These are phyloP conservation scores for Drosophila tsacasi DNA, from an alignment of 1,140 invertebrate species.

Conservation along the genomic window DNA sequence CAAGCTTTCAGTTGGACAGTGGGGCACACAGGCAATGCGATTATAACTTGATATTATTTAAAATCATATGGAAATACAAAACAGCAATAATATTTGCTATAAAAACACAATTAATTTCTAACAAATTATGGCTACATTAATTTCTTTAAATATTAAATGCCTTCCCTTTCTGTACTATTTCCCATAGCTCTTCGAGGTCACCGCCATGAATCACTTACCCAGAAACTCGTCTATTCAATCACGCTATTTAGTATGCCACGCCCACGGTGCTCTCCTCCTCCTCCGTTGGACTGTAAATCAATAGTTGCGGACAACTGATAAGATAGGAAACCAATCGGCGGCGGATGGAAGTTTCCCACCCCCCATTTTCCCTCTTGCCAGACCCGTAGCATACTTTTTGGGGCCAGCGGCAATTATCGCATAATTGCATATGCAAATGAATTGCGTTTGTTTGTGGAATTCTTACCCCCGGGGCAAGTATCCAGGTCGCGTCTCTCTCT, in stretches of 20 bases:
- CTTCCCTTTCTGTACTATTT: neutral
- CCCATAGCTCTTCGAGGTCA: constrained; percentile 1
- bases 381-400: constrained; percentile 56
- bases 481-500: constrained; percentile 49
- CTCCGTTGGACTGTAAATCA: constrained; percentile 45
- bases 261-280: constrained; percentile 18
- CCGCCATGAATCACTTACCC: constrained; percentile 2
- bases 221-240: constrained; percentile 5
- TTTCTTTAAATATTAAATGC: neutral
- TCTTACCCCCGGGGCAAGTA: neutral
- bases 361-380: neutral
- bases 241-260: constrained; percentile 18
- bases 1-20: constrained; percentile 8
- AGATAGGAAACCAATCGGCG: constrained; percentile 46
- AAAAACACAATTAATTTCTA: neutral
- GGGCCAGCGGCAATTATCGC: constrained; percentile 45
- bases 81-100: neutral
- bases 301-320: constrained; percentile 64
- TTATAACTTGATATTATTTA: neutral
- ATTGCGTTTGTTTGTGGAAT: constrained; percentile 10
- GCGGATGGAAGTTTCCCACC: neutral
- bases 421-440: constrained; percentile 34
- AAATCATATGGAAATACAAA: neutral
- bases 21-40: neutral
- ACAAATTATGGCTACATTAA: neutral